phyloP scores from a whole-genome alignment of 2,888 invertebrate species.

The Dioctria rufipes region DNA sequence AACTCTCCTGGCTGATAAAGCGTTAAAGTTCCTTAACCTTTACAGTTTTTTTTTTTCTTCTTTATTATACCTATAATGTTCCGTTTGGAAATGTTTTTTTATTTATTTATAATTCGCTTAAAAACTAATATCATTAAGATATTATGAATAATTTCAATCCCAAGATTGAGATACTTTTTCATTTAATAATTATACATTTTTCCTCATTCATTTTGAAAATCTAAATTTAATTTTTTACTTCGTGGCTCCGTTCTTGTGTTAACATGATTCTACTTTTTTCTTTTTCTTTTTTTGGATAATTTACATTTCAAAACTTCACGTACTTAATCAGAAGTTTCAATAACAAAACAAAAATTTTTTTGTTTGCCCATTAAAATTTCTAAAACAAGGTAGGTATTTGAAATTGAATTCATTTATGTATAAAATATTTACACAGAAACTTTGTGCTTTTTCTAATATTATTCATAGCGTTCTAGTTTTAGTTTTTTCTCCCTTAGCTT shows the following conservation, averaged over 20 bases:
- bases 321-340: neutral
- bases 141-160: slow-evolving; percentile 23
- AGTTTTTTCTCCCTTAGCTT: neutral
- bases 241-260: slow-evolving; percentile 35
- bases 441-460: slow-evolving; percentile 25
- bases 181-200: neutral
- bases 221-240: slow-evolving; percentile 16
- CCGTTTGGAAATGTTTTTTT: neutral
- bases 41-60: neutral
- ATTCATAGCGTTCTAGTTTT: slow-evolving; percentile 14
- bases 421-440: slow-evolving; percentile 29
- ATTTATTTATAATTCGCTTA: slow-evolving; percentile 30
- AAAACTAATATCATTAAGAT: slow-evolving; percentile 10
- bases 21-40: slow-evolving; percentile 53
- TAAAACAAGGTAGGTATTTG: too few species aligned
- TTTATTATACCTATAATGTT: too few species aligned
- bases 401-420: too few species aligned
- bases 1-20: slow-evolving; percentile 49
- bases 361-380: too few species aligned
- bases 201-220: slow-evolving; percentile 1
- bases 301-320: neutral
- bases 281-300: neutral
- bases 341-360: neutral
- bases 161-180: slow-evolving; percentile 2
- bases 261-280: slow-evolving; percentile 26